Percentiles rank a stretch among this genome's conserved stretches.
Evolutionary conservation across 2,888 invertebrate genomes (phyloP).

Genomic region (Stenotaenia linearis): DNA sequence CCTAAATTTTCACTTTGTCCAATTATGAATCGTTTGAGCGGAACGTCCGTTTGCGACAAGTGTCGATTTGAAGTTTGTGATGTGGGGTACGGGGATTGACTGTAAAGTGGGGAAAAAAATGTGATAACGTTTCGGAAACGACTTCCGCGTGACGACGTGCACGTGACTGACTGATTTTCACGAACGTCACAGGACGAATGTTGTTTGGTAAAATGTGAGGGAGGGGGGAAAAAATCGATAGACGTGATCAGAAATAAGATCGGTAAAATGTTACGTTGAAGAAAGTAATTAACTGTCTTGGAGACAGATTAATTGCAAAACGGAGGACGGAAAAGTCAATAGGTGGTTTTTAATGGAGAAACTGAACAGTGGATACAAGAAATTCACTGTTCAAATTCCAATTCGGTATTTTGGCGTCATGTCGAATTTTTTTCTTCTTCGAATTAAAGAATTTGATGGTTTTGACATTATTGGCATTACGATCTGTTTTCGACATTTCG

Average conservation of each 20-base stretch:
- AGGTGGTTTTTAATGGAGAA: not conserved
- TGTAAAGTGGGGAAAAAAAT: too few species aligned
- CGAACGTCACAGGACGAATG: not conserved
- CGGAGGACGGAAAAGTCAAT: not conserved
- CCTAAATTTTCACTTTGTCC: too few species aligned
- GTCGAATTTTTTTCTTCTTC: too few species aligned
- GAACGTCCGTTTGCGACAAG: not conserved
- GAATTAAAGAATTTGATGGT: too few species aligned
- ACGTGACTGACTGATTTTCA: not conserved
- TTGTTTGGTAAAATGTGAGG: too few species aligned
- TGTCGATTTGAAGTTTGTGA: not conserved
- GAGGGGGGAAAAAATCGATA: not conserved
- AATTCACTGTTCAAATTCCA: not conserved
- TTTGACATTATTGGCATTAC: too few species aligned
- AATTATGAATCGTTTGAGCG: too few species aligned
- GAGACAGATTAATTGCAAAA: conserved; percentile 10
- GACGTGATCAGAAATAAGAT: conserved; percentile 21
- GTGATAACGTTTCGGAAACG: not conserved
- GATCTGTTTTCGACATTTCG: too few species aligned
- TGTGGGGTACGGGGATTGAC: not conserved
- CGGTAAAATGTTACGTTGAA: not conserved
- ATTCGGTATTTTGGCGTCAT: too few species aligned
- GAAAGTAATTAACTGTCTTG: conserved; percentile 14
- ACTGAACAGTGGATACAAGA: not conserved
- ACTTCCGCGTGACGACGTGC: not conserved